These are phyloP conservation scores for Callospermophilus lateralis DNA, from an alignment of 2,113 vertebrate genomes.

Conservation along the genomic window DNA sequence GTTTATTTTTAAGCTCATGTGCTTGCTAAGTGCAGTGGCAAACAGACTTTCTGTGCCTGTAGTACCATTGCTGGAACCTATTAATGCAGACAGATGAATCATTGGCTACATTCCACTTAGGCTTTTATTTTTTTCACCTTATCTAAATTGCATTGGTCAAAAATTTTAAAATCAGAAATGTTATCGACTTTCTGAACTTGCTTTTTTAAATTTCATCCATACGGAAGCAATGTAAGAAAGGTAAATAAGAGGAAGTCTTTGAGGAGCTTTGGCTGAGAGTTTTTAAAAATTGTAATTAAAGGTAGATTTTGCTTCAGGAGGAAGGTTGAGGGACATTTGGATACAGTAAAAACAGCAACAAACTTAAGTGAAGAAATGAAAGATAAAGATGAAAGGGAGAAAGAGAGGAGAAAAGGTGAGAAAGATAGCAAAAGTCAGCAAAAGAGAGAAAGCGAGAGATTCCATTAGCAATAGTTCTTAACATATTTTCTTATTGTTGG, in stretches of 20 bases:
- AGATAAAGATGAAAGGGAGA: constrained; percentile 3
- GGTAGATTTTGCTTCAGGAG: constrained; percentile 7
- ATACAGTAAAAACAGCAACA: constrained; percentile 7
- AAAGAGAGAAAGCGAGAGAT: neutral
- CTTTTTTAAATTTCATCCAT: constrained; percentile 29
- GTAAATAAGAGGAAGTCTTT: constrained; percentile 32
- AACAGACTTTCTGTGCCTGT: constrained; percentile 69
- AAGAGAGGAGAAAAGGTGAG: neutral
- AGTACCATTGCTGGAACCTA: constrained; percentile 70
- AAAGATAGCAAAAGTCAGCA: neutral
- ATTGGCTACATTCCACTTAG: constrained; percentile 55
- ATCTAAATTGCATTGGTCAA: constrained; percentile 68
- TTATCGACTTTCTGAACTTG: constrained; percentile 49
- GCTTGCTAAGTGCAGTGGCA: constrained; percentile 78
- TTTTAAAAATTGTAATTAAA: constrained; percentile 54
- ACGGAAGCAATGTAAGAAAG: constrained; percentile 48
- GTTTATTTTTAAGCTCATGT: constrained; percentile 81
- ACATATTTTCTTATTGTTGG: constrained; percentile 73
- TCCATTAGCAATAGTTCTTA: constrained; percentile 66
- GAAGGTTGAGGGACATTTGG: constrained; percentile 9
- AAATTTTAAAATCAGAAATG: constrained; percentile 18
- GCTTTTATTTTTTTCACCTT: constrained; percentile 58
- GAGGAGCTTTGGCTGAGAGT: constrained; percentile 33
- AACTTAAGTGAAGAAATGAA: neutral
- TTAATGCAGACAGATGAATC: constrained; percentile 79